Evolutionary conservation across 2,797 vertebrate species (phyloP), one percentile per base, ranked within the genome.

Genomic region (Acanthopagrus latus): DNA sequence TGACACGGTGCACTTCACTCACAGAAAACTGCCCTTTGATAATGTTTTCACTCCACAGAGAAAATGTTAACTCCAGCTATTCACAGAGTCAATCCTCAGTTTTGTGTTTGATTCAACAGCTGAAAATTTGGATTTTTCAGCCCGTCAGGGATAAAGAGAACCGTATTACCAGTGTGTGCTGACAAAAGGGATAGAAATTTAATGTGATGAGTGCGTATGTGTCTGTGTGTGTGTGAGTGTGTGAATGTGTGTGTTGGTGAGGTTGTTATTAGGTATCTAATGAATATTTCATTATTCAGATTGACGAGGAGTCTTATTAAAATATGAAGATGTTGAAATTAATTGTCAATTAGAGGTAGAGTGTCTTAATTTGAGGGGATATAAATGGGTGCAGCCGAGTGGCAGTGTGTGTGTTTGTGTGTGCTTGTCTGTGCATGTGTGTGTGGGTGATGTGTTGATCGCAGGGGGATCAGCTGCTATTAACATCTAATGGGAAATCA

Each of bases 321-420:
- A 96, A 95, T 95, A 96, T 95, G 94, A 96, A 96, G 95, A 96
- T 95, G 95, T 95, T 95, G 94, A 95, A 96, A 96, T 96, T 95
- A 96, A 95, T 96, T 96, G 95, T 95, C 95, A 96, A 96, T 96
- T 96, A 96, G 94, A 91, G 90, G 87, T 90, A 90, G 93, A 95
- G 95, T 95, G 94, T 96, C 95, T 96, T 96, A 95, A 96, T 96
- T 95, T 93, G 93, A 93, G 90, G 86, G 91, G 93, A 93, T 95
- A 94, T 94, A 95, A 95, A 95, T 92, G 92, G 84, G 87, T 89
- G 91, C 89, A 78, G 89, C 86, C 51, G 85, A 88, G 86, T 86
- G 82, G 80, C 68, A 52, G 50, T 58, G 50, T 41, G 20, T 52
- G 48, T 14, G 18, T 67, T 63, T 82, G 52, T 75, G 54, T 75